Evolutionary conservation across 2,113 vertebrate species (phyloP).

Genomic region (Chamaea fasciata): DNA sequence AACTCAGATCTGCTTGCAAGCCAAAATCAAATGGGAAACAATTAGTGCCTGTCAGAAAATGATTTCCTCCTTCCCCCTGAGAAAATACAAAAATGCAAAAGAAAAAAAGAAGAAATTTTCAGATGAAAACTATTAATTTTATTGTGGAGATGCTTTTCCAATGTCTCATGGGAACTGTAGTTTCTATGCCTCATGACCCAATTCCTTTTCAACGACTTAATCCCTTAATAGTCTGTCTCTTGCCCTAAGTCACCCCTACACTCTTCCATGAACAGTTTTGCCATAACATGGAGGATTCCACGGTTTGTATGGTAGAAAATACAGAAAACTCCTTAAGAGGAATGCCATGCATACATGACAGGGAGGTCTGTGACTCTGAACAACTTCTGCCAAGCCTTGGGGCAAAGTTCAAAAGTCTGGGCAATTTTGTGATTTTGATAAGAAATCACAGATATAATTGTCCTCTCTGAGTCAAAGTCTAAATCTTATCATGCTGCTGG

Average conservation of each 20-base stretch:
- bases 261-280: neutral
- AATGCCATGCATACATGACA: neutral
- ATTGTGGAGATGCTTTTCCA: neutral
- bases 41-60: slow-evolving; percentile 57
- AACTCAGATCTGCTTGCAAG: slow-evolving; percentile 36
- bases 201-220: neutral
- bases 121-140: slow-evolving; percentile 17
- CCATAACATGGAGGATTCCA: neutral
- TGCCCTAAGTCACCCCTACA: neutral
- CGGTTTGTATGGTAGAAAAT: neutral
- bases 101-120: neutral
- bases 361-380: neutral
- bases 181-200: neutral
- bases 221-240: neutral
- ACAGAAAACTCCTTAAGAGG: neutral
- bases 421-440: neutral
- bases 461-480: neutral
- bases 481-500: neutral
- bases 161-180: slow-evolving; percentile 34
- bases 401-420: neutral
- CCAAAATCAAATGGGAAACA: slow-evolving; percentile 59
- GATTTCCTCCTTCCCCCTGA: neutral
- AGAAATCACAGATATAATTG: neutral
- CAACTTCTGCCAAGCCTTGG: neutral
- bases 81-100: slow-evolving; percentile 44